Evolutionary conservation across 1,140 invertebrate genomes (phyloP).

Genomic region (Chelonus insularis): DNA sequence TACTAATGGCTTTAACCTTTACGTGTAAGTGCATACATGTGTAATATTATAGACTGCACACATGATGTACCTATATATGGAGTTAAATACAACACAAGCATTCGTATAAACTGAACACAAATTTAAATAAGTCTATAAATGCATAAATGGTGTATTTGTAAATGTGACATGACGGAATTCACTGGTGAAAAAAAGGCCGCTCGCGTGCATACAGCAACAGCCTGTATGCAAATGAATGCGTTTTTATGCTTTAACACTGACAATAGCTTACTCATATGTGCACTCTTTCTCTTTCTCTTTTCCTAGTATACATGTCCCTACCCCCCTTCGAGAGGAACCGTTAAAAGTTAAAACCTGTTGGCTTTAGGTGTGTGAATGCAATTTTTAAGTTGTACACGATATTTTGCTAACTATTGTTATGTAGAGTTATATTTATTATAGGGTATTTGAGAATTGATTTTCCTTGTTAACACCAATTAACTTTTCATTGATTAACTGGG

Average conservation of each 20-base stretch:
- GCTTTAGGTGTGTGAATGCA: slow-evolving; percentile 25
- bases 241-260: slow-evolving; percentile 52
- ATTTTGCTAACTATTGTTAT: background rate
- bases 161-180: background rate
- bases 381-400: background rate
- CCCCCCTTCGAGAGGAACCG: slow-evolving; percentile 44
- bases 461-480: background rate
- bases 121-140: slow-evolving; percentile 20
- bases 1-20: slow-evolving; percentile 18
- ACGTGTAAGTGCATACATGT: slow-evolving; percentile 15
- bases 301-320: background rate
- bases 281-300: slow-evolving; percentile 8
- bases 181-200: slow-evolving; percentile 24
- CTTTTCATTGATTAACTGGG: background rate
- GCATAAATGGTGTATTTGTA: slow-evolving; percentile 4
- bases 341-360: slow-evolving; percentile 59
- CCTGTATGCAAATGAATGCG: slow-evolving; percentile 56
- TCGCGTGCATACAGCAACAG: slow-evolving; percentile 45
- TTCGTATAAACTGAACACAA: background rate
- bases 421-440: background rate
- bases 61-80: slow-evolving; percentile 14
- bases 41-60: slow-evolving; percentile 14
- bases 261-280: slow-evolving; percentile 21
- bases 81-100: background rate
- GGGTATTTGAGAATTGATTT: background rate